Evolutionary conservation across 2,888 invertebrate species (phyloP), one percentile per base, ranked within the genome.

Genomic region (Electrophaes corylata): DNA sequence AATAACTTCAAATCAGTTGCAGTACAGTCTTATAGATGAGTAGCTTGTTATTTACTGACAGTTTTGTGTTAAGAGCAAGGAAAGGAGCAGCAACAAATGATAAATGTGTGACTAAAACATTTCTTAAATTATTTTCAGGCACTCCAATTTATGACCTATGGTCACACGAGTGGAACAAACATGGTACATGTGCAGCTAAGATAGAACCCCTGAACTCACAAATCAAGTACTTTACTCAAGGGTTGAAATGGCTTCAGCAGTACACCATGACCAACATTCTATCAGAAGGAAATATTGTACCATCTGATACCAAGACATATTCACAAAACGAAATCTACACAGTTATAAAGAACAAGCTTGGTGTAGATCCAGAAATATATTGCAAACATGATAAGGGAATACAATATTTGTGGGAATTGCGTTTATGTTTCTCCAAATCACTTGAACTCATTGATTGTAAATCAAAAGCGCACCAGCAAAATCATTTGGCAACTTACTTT

Each of bases 101-200:
- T n/a, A n/a, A n/a, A n/a, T n/a, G n/a, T n/a, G n/a, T n/a, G n/a
- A n/a, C n/a, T n/a, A n/a, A n/a, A n/a, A n/a, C 3, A 0, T 8
- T 41, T 43, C 14, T 35, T 26, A 19, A 45, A 14, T 37, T 18
- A 14, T 29, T 75, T 81, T 8, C 77, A 90, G 91, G 79, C 40
- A 84, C 83, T 16, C 71, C 78, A 16, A 59, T 76, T 8, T 91
- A 94, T 68, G 89, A 93, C 8, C 91, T 96, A 35, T 96, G 96
- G 96, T 90, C 93, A 57, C 96, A 96, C 71, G 96, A 96, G 79
- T 96, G 96, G 96, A 78, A 90, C 1, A 96, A 96, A 71, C 96
- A 96, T 73, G 96, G 96, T 1, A 96, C 96, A 0, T 96, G 96
- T 73, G 95, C 96, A 0, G 88, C 93, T 0, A 62, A 78, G 8